Base-by-base conservation (phyloP, 2,113 vertebrate species). In the Theristicus caerulescens region DNA sequence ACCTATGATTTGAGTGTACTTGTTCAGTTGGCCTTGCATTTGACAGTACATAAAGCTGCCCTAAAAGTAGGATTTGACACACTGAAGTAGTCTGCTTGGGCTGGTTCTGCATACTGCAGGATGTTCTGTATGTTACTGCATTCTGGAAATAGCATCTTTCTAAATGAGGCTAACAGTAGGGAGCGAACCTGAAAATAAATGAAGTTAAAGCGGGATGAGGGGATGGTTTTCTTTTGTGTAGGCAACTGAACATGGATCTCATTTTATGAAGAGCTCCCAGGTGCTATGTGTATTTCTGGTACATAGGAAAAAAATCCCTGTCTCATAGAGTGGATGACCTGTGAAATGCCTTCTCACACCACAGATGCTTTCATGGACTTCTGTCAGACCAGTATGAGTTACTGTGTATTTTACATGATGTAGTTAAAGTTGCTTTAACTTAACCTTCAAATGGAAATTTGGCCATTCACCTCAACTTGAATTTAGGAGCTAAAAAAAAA, bases 371-470 rank as follows among this genome's bases (percentile, higher is more conserved):
- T 87, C 36, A 31, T 13, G 26, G 70, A 13, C 34, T 70, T 61
- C 74, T 85, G 5, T 66, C 66, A 70, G 22, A 70, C 49, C 64
- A 58, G 8, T 27, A 10, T 79, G 42, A 70, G 7, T 61, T 96
- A 55, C 21, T n/a, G 18, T 49, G 36, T 73, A 9, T 90, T 72
- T 70, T 78, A 71, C 4, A 9, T n/a, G n/a, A 38, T 65, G 61
- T 66, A 89, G 13, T 65, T 78, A 25, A 88, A 52, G 22, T 72
- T 70, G 67, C 29, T 87, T 82, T 44, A 61, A 70, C 16, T n/a
- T 94, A 82, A 87, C 58, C 70, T 94, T 87, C 62, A 91, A 65
- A 51, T 83, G 62, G 55, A 94, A 94, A 83, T 64, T 77, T 83
- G 49, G 46, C 40, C 16, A 32, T 86, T 91, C 24, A 78, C 46